A percentile compares a stretch with the other conserved stretches of the same genome.
Evolutionary conservation across 2,888 invertebrate genomes (phyloP).

Genomic region (Phrixothrix hirtus): DNA sequence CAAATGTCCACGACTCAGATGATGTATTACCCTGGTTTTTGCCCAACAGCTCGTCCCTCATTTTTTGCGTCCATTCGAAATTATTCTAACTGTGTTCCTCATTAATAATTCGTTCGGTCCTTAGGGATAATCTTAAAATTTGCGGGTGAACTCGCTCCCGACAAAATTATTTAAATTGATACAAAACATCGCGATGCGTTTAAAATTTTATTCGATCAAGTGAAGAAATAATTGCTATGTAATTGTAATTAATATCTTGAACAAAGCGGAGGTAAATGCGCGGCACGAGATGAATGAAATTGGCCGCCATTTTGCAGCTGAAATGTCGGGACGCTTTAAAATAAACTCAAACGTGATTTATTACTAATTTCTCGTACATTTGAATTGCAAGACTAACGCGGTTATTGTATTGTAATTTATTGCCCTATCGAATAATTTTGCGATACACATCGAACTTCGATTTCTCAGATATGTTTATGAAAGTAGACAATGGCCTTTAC

Average conservation of each 20-base stretch:
- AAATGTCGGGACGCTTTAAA: slow-evolving; percentile 34
- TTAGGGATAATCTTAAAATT: background rate
- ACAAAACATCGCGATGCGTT: slow-evolving; percentile 17
- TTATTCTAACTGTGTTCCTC: background rate
- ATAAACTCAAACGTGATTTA: slow-evolving; percentile 35
- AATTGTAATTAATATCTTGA: slow-evolving; percentile 26
- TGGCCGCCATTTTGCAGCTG: slow-evolving; percentile 30
- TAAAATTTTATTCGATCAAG: background rate
- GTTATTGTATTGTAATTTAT: slow-evolving; percentile 24
- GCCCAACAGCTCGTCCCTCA: slow-evolving; percentile 28
- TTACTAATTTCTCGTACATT: slow-evolving; percentile 31
- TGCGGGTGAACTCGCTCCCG: slow-evolving; percentile 18
- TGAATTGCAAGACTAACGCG: slow-evolving; percentile 23
- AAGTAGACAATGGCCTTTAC: background rate
- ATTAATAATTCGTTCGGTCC: background rate
- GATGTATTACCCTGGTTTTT: slow-evolving; percentile 45
- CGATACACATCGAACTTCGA: slow-evolving; percentile 13
- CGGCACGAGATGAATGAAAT: slow-evolving; percentile 26
- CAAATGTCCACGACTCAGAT: slow-evolving; percentile 45
- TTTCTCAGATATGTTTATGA: slow-evolving; percentile 4
- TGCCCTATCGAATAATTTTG: slow-evolving; percentile 18
- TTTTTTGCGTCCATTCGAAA: background rate
- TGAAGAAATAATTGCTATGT: slow-evolving; percentile 12
- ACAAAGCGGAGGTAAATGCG: slow-evolving; percentile 1
- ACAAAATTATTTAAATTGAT: slow-evolving; percentile 33